phyloP scores from a whole-genome alignment of 2,888 invertebrate species.

The Chrysomela aeneicollis region DNA sequence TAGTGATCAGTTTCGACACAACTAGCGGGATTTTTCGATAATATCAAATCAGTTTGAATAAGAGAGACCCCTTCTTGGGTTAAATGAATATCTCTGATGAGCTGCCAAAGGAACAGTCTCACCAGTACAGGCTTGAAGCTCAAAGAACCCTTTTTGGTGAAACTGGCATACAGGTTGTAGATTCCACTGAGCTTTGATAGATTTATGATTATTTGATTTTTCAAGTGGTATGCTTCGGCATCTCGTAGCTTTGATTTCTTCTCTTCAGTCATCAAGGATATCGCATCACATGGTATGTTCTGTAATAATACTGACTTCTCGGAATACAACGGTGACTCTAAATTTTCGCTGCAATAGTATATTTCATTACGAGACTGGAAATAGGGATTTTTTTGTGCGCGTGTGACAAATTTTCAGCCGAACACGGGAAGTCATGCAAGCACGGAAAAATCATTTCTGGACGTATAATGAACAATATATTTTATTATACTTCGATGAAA shows the following conservation, averaged over 20 bases:
- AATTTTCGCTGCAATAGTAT: neutral
- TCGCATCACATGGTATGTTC: neutral
- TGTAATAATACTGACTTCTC: neutral
- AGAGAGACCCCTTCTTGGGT: slow-evolving; percentile 63
- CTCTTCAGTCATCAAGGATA: neutral
- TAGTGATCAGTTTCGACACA: slow-evolving; percentile 62
- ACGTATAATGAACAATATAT: no score
- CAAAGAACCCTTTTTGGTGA: slow-evolving; percentile 54
- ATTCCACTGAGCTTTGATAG: slow-evolving; percentile 63
- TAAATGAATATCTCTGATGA: slow-evolving; percentile 65
- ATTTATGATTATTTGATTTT: slow-evolving; percentile 62
- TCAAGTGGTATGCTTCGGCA: slow-evolving; percentile 62
- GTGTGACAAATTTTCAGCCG: no score
- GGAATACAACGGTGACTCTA: neutral
- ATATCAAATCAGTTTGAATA: slow-evolving; percentile 64
- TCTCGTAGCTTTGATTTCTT: slow-evolving; percentile 14
- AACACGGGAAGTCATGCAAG: no score
- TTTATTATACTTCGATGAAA: no score
- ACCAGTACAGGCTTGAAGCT: slow-evolving; percentile 57
- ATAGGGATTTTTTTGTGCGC: no score
- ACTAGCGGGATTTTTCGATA: slow-evolving; percentile 63
- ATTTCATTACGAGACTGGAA: no score
- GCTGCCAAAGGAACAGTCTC: slow-evolving; percentile 68
- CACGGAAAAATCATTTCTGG: no score
- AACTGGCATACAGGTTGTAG: slow-evolving; percentile 65